These are phyloP conservation scores for Caenorhabditis sp. DNA, from an alignment of 2,888 invertebrate genomes.

Conservation along the genomic window DNA sequence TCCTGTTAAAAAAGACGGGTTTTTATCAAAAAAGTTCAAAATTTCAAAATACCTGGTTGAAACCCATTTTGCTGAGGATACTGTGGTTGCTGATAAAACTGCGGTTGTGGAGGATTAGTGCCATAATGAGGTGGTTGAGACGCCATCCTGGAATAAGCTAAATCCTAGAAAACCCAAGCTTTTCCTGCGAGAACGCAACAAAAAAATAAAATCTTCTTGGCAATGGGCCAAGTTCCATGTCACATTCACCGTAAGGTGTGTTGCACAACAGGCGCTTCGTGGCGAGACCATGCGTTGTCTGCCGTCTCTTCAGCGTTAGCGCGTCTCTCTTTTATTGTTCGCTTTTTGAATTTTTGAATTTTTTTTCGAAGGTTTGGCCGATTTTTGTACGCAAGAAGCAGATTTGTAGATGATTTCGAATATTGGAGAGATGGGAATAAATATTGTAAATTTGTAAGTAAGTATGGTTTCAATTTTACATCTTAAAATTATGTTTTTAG, in stretches of 20 bases:
- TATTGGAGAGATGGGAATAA: too few species aligned
- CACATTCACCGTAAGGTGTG: constrained; percentile 14
- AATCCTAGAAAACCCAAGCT: background rate
- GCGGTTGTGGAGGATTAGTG: constrained; percentile 20
- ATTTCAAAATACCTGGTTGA: constrained; percentile 12
- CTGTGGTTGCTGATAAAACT: constrained; percentile 22
- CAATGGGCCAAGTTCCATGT: constrained; percentile 41
- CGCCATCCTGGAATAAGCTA: constrained; percentile 18
- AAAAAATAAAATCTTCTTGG: constrained; percentile 19
- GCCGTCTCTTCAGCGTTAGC: background rate
- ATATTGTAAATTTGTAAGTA: too few species aligned
- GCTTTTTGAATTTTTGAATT: constrained; percentile 24
- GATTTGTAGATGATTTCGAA: too few species aligned
- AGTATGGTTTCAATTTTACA: too few species aligned
- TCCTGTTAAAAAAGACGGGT: constrained; percentile 4
- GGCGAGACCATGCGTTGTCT: constrained; percentile 20
- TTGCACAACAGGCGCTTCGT: constrained; percentile 9
- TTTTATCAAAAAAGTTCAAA: constrained; percentile 1
- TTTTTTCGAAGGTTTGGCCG: background rate
- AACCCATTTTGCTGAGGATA: constrained; percentile 23
- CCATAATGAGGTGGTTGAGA: constrained; percentile 32
- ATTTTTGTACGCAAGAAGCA: too few species aligned
- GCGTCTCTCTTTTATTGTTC: constrained; percentile 3
- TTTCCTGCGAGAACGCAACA: too few species aligned
- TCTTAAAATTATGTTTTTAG: too few species aligned